These are phyloP conservation scores for Bucco capensis DNA, from an alignment of 2,113 vertebrate species.

Conservation along the genomic window DNA sequence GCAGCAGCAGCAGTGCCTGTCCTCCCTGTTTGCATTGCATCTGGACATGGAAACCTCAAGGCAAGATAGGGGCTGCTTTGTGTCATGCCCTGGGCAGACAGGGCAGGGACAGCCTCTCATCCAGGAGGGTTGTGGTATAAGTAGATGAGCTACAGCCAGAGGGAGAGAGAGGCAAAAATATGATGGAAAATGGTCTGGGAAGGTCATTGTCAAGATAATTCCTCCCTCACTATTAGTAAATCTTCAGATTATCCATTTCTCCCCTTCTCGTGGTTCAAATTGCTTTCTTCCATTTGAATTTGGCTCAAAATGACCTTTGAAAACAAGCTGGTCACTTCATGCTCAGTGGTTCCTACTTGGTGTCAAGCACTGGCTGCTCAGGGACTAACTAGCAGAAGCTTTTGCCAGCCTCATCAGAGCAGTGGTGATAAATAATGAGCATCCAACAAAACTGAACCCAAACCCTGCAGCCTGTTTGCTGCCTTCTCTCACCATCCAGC, in stretches of 20 bases:
- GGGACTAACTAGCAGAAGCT: neutral
- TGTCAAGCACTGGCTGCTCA: neutral
- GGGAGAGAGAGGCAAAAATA: neutral
- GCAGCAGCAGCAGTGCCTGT: neutral
- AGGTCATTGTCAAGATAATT: neutral
- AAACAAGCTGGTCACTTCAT: rapidly evolving
- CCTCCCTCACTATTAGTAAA: neutral
- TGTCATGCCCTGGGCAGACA: neutral
- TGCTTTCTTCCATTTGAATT: neutral
- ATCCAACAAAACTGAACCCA: neutral
- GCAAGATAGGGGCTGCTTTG: neutral
- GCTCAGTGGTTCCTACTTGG: rapidly evolving
- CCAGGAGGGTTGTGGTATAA: neutral
- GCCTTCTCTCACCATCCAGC: neutral
- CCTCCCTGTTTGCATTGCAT: rapidly evolving
- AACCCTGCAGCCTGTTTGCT: neutral
- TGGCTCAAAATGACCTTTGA: neutral
- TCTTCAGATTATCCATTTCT: neutral
- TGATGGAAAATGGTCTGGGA: neutral
- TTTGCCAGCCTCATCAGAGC: neutral
- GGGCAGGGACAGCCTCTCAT: neutral
- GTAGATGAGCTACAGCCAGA: neutral
- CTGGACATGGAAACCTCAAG: neutral
- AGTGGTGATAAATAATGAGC: neutral
- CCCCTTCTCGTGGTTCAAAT: neutral